Evolutionary conservation across 2,888 invertebrate genomes (phyloP), one percentile per base, ranked within the genome.

Genomic region (Neoscelio sp.): DNA sequence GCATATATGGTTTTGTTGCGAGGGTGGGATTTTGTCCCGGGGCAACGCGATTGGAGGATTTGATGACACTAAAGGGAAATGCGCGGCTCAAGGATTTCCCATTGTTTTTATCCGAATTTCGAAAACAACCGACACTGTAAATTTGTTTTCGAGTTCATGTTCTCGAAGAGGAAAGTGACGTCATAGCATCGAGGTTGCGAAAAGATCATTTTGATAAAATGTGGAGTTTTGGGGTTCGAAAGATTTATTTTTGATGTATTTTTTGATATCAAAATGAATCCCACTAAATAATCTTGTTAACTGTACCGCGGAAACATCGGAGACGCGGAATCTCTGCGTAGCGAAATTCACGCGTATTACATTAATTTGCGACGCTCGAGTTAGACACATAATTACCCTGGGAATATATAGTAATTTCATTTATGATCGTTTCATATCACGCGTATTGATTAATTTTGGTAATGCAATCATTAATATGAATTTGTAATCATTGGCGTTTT

Each of bases 31-130:
- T 77, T 77, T 64, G 75, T 76, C 75, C 38, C 44, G 12, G 30
- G 46, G 62, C 68, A 76, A 68, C 38, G 67, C 75, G 67, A 75
- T 67, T 76, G 52, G 68, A 54, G 67, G 62, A 76, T 68, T 35
- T 76, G 30, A 62, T 62, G 75, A 60, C 52, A 52, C 75, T 60
- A 38, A 75, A 67, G 75, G 60, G 20, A 74, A 74, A 67, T 56
- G 54, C 56, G 64, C 46, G 38, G 28, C 44, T 28, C 56, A 35
- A 62, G 42, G 54, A 54, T 60, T 18, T 18, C 13, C 48, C 60
- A 10, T 26, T 52, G 50, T 68, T 54, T 56, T 38, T 20, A 48
- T 46, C 17, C 23, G 7, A 10, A 30, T 28, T 18, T 13, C 23
- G n/a, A n/a, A n/a, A n/a, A n/a, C n/a, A n/a, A n/a, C n/a, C n/a